Conservation (phyloP, 2,113 vertebrate species). For the Salminus brasiliensis region DNA sequence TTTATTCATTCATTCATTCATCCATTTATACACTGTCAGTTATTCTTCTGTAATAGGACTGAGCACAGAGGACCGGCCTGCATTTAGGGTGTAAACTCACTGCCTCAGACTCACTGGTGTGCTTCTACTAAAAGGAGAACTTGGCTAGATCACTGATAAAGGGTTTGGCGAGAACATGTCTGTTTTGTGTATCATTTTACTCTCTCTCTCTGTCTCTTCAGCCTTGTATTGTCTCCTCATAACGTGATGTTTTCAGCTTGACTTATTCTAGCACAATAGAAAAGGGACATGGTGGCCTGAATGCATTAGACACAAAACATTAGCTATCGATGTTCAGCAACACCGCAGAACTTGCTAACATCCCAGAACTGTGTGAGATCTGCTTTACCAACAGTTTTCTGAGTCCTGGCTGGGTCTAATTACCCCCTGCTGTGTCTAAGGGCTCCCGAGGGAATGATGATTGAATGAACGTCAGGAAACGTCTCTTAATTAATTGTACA, state of each 20-base stretch:
- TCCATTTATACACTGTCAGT: no score
- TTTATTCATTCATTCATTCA: no score
- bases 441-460: conserved; percentile 27
- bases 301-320: neutral
- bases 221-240: neutral
- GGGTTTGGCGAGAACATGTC: neutral
- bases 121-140: neutral
- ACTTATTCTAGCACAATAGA: neutral
- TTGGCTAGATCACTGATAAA: neutral
- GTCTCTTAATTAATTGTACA: conserved; percentile 54
- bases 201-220: neutral
- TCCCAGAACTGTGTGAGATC: neutral
- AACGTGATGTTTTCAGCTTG: neutral
- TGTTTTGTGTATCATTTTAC: neutral
- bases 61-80: no score
- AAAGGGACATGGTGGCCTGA: neutral
- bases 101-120: neutral
- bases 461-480: conserved; percentile 31
- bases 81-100: neutral
- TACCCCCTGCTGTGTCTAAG: neutral
- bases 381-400: neutral
- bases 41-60: no score
- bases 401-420: neutral
- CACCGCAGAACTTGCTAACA: neutral
- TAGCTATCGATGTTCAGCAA: neutral